Evolutionary conservation across 2,888 invertebrate species (phyloP), one percentile per base, ranked within the genome.

Genomic region (Imbricaverruca yamaguchii): DNA sequence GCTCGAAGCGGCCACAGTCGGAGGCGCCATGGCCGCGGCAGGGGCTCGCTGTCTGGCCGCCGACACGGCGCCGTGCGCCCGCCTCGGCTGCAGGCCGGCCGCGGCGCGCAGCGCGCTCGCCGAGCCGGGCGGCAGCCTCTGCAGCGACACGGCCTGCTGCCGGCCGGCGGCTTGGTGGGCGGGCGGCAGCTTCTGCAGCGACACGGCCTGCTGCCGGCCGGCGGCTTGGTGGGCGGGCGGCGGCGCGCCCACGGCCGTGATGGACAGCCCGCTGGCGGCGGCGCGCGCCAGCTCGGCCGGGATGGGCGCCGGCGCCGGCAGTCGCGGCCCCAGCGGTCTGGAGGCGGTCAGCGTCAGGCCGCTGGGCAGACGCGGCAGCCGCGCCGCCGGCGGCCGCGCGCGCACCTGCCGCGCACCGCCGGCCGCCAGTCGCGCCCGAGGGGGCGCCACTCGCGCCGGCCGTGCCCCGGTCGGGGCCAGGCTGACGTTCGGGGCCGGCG

Each of bases 241-340:
- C 65, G 67, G 63, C 77, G 63, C 65, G n/a, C 15, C 65, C 80
- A 57, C 57, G 39, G 57, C 63, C 61, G 80, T 80, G 77, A 53
- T 82, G 63, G 82, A 77, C 84, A 85, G 9, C 0, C 74, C 74
- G 21, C 74, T 4, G 74, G 74, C 74, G 15, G 74, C 53, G 21
- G 74, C 74, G 7, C 74, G 74, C 8, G 74, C 74, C 74, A 74
- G 74, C 74, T 74, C 53, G 21, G 74, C 39, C 39, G 69, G 69
- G 69, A 69, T 69, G 69, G 69, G 12, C 55, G 55, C 10, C 18
- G 57, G 57, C 79, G 25, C 6, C 23, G 79, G 25, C 56, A 11
- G 10, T 10, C 65, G 65, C 21, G 56, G 21, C 57, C 12, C 23
- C 57, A 79, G 15, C 79, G 79, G 79, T 23, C 23, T 79, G 79